Percentiles rank a stretch among this genome's conserved stretches.
phyloP scores from a whole-genome alignment of 2,797 vertebrate genomes.

The Uromys caudimaculatus region DNA sequence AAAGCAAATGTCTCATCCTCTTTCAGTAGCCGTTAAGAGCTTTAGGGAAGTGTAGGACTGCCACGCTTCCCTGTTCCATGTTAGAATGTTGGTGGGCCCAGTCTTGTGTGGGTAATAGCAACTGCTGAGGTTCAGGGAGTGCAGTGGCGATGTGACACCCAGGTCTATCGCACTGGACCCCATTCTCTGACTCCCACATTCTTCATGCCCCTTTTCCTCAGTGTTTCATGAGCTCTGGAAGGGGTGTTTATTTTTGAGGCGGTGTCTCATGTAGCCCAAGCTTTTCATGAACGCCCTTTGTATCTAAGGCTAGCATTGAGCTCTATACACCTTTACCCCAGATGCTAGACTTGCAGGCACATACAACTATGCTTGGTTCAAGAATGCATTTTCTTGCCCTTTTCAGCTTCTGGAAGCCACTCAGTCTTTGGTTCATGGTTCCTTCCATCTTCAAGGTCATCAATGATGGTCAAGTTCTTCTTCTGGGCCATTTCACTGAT shows the following conservation, averaged over 20 bases:
- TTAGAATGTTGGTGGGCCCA: not conserved
- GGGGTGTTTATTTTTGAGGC: not conserved
- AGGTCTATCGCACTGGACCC: not conserved
- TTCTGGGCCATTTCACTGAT: not conserved
- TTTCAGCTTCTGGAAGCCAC: constrained; percentile 22
- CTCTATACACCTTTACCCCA: not conserved
- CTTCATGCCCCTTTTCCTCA: not conserved
- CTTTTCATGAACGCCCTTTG: not conserved
- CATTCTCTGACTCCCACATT: not conserved
- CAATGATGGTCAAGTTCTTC: not conserved
- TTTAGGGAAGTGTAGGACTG: not conserved
- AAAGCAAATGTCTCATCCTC: not conserved
- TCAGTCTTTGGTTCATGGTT: not conserved
- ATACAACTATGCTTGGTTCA: not conserved
- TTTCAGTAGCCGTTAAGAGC: not conserved
- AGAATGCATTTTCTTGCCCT: constrained; percentile 1
- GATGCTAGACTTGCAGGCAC: not conserved
- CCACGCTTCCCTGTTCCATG: not conserved
- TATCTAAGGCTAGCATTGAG: not conserved
- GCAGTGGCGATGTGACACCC: not conserved
- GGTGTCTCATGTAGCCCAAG: not conserved
- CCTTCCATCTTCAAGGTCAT: not conserved
- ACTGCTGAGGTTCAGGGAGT: not conserved
- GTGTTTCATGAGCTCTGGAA: not conserved
- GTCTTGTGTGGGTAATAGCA: not conserved